Evolutionary conservation across 1,140 invertebrate species (phyloP).

Genomic region (Dryas iulia): DNA sequence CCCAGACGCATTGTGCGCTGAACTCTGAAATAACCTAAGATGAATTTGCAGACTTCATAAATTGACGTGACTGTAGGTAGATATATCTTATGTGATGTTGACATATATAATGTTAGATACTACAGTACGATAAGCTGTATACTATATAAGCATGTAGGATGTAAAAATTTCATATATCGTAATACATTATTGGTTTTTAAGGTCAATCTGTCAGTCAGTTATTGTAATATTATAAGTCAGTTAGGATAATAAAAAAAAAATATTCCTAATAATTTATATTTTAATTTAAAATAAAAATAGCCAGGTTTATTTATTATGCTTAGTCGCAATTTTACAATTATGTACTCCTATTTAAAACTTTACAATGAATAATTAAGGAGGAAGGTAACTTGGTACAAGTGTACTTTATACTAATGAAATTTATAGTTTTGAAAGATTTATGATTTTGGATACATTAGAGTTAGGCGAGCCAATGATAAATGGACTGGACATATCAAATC

Average conservation of each 20-base stretch:
- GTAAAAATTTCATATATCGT: too few species aligned
- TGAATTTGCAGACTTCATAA: conserved; percentile 1
- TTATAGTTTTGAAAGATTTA: too few species aligned
- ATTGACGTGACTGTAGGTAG: neutral
- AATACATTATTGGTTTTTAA: too few species aligned
- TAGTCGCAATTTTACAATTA: neutral
- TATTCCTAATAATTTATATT: too few species aligned
- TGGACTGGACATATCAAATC: neutral
- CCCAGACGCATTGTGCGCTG: conserved; percentile 8
- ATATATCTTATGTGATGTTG: neutral
- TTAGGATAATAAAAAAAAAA: too few species aligned
- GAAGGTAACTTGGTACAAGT: neutral
- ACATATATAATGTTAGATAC: neutral
- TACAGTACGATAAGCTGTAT: too few species aligned
- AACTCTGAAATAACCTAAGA: conserved; percentile 9
- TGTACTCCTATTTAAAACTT: neutral
- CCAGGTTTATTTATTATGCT: neutral
- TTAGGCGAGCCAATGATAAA: neutral
- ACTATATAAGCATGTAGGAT: too few species aligned
- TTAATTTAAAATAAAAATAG: neutral
- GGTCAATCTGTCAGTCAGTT: too few species aligned
- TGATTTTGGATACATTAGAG: too few species aligned
- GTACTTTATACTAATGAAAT: neutral
- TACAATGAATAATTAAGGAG: neutral
- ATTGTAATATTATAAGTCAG: too few species aligned